A percentile compares a stretch with the other conserved stretches of the same genome.
Conservation (phyloP, 2,888 invertebrate genomes). For the Acleris laterana region DNA sequence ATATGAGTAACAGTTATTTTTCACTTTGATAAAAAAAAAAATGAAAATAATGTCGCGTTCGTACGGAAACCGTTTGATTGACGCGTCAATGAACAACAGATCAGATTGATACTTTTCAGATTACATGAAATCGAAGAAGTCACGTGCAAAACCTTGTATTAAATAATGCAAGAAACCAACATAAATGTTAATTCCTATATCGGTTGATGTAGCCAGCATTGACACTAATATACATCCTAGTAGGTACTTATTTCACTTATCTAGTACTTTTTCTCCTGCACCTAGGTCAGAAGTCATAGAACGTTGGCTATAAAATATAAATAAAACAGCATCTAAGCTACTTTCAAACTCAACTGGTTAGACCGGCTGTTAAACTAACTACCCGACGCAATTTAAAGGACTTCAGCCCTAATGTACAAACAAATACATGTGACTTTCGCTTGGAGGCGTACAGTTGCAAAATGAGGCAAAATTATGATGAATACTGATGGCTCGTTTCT, state of each 20-base stretch:
- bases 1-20: too few species aligned
- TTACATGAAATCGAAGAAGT: too few species aligned
- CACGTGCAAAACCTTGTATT: too few species aligned
- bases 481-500: conserved; percentile 78
- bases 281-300: conserved; percentile 21
- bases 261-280: conserved; percentile 1
- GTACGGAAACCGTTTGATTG: too few species aligned
- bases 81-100: too few species aligned
- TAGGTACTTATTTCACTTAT: background rate
- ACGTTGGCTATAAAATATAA: conserved; percentile 25
- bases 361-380: conserved; percentile 55
- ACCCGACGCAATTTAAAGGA: conserved; percentile 47
- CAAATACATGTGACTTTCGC: conserved; percentile 54
- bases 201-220: too few species aligned
- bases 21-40: too few species aligned
- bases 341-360: conserved; percentile 56
- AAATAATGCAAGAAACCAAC: too few species aligned
- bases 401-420: conserved; percentile 44
- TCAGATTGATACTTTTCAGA: too few species aligned
- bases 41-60: too few species aligned
- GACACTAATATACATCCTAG: background rate
- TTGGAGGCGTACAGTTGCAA: conserved; percentile 65
- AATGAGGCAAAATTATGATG: conserved; percentile 83
- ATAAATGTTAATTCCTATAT: too few species aligned
- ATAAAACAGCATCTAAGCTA: conserved; percentile 30